Evolutionary conservation across 2,888 invertebrate genomes (phyloP), one percentile per base, ranked within the genome.

Genomic region (Tetheella fluctuosa): DNA sequence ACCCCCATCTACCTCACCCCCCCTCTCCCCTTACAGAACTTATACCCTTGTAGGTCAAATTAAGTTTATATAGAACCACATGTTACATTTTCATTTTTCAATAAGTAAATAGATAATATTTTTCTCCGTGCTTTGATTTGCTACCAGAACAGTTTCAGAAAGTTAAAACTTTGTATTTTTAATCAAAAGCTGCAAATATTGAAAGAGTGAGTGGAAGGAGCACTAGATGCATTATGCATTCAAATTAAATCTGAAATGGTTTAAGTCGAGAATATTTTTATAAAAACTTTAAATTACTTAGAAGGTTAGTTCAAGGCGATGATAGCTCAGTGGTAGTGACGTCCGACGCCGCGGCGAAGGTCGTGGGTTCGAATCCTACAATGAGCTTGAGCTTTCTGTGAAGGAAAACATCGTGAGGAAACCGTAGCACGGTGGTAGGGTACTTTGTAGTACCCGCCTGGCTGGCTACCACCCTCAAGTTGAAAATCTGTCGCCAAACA

Each of bases 171-270:
- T 28, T 54, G 17, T 54, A 25, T 54, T 54, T 54, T 54, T 25
- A 54, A 54, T 54, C 25, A 54, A 23, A 25, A 25, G n/a, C 17
- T 54, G 54, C 25, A 54, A n/a, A 25, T 28, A 54, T 54, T 54
- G 54, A 28, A 54, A 25, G 54, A 7, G 54, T 25, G 15, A 6
- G 13, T 54, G 28, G 48, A 48, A 17, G 37, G 37, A 37, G 39
- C 39, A 39, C 39, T 39, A 6, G 15, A 20, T 57, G 48, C 57
- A 57, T 57, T 48, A 57, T 23, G 57, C 23, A 42, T 39, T 54
- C 28, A 17, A 5, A 59, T 25, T 20, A 42, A 23, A 34, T n/a
- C 30, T 34, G 34, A 8, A 42, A 42, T 42, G 42, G 6, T 42
- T 42, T n/a, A 6, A 42, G 17, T 42, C 42, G 17, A 42, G 42